Evolutionary conservation across 2,888 invertebrate genomes (phyloP).

Genomic region (Azorinus chamasolen): DNA sequence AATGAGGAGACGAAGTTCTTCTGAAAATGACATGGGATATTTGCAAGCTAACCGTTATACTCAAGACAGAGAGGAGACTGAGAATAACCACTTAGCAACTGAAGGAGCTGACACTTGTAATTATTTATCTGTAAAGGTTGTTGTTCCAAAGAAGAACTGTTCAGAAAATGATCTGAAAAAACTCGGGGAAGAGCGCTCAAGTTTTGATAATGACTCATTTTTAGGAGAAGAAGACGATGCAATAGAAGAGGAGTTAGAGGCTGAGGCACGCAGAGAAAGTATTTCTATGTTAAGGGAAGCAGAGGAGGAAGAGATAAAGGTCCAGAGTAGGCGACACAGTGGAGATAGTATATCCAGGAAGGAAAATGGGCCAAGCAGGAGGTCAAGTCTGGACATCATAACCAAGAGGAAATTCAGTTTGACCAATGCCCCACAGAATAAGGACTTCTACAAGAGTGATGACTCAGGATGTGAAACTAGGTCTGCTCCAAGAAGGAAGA

Average conservation of each 20-base stretch:
- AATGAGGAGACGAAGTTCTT: conserved; percentile 36
- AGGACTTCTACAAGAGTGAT: conserved; percentile 21
- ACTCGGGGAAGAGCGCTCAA: conserved; percentile 16
- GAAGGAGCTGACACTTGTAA: too few species aligned
- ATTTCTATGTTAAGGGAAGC: conserved; percentile 16
- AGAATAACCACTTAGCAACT: too few species aligned
- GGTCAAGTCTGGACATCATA: conserved; percentile 24
- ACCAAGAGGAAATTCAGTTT: too few species aligned
- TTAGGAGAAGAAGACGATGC: conserved; percentile 8
- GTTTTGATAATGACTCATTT: neutral
- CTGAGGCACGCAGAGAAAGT: conserved; percentile 40
- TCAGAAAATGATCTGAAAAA: conserved; percentile 40
- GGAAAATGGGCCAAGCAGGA: conserved; percentile 3
- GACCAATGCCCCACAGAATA: too few species aligned
- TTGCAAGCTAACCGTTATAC: conserved; percentile 23
- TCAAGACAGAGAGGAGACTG: too few species aligned
- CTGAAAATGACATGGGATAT: conserved; percentile 45
- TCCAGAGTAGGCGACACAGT: neutral
- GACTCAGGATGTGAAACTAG: conserved; percentile 54
- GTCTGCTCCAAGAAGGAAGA: conserved; percentile 28
- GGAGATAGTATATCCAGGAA: neutral
- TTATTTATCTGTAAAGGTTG: too few species aligned
- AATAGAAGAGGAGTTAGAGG: conserved; percentile 37
- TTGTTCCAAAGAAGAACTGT: conserved; percentile 1
- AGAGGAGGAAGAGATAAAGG: neutral